Evolutionary conservation across 2,888 invertebrate genomes (phyloP).

Genomic region (Drosophila eohydei): DNA sequence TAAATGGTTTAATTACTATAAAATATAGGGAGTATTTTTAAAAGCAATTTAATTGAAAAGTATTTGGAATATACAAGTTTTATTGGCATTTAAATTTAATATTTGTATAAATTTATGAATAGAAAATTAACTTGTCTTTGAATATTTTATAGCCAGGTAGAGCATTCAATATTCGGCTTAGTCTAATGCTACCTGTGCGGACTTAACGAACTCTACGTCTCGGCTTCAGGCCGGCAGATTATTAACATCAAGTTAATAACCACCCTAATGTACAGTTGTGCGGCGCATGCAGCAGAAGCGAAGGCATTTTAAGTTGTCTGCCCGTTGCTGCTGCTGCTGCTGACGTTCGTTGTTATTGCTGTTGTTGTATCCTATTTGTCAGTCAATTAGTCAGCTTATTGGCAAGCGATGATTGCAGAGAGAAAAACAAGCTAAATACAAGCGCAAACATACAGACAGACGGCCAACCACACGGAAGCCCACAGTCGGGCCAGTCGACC

Average conservation of each 20-base stretch:
- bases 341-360: conserved; percentile 31
- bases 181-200: conserved; percentile 1
- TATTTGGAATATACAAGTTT: neutral
- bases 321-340: conserved; percentile 34
- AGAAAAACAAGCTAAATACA: conserved; percentile 74
- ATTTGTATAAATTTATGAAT: neutral
- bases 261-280: conserved; percentile 78
- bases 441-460: conserved; percentile 45
- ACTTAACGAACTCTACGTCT: conserved; percentile 5
- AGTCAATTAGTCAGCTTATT: conserved; percentile 80
- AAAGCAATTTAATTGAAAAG: neutral
- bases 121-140: neutral
- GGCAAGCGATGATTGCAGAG: conserved; percentile 80
- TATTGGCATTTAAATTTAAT: neutral
- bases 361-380: conserved; percentile 72
- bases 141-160: neutral
- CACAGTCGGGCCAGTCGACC: conserved; percentile 22
- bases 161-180: neutral
- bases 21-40: neutral
- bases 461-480: conserved; percentile 11
- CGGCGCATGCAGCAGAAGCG: conserved; percentile 39
- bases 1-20: neutral
- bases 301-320: conserved; percentile 66
- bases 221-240: conserved; percentile 30
- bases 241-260: conserved; percentile 67